These are phyloP conservation scores for Odontamblyopus lacepedii DNA, from an alignment of 2,797 vertebrate genomes.

Conservation along the genomic window DNA sequence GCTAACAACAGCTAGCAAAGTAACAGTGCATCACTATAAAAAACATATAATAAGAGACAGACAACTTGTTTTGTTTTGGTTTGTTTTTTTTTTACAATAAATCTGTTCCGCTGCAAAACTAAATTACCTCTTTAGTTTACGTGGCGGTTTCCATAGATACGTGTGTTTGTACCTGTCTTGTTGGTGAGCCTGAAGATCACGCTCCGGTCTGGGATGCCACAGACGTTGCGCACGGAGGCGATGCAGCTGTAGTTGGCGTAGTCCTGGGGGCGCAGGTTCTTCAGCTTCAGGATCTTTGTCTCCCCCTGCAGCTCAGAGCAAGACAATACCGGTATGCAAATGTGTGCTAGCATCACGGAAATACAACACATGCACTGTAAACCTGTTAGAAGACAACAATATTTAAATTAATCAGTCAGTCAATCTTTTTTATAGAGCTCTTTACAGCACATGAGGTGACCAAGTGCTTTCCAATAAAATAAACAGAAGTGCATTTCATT, in stretches of 20 bases:
- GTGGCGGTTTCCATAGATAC: too few relatives aligned
- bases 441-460: too few relatives aligned
- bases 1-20: too few relatives aligned
- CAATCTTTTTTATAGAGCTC: too few relatives aligned
- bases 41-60: too few relatives aligned
- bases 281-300: slow-evolving; percentile 98
- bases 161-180: slow-evolving; percentile 82
- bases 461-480: too few relatives aligned
- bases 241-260: slow-evolving; percentile 99
- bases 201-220: slow-evolving; percentile 93
- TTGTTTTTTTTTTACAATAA: too few relatives aligned
- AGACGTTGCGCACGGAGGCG: slow-evolving; percentile 93
- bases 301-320: slow-evolving; percentile 87
- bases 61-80: too few relatives aligned
- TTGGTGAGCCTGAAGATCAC: slow-evolving; percentile 95
- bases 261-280: slow-evolving; percentile 97
- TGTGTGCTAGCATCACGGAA: slow-evolving; percentile 65
- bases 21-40: too few relatives aligned
- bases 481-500: too few relatives aligned
- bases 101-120: too few relatives aligned
- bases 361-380: slow-evolving; percentile 5
- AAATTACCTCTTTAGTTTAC: too few relatives aligned
- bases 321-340: slow-evolving; percentile 78
- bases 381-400: background rate
- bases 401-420: background rate